Percentiles rank a stretch among this genome's conserved stretches.
Conservation (phyloP, 2,797 vertebrate species). For the Danio jaintianensis region DNA sequence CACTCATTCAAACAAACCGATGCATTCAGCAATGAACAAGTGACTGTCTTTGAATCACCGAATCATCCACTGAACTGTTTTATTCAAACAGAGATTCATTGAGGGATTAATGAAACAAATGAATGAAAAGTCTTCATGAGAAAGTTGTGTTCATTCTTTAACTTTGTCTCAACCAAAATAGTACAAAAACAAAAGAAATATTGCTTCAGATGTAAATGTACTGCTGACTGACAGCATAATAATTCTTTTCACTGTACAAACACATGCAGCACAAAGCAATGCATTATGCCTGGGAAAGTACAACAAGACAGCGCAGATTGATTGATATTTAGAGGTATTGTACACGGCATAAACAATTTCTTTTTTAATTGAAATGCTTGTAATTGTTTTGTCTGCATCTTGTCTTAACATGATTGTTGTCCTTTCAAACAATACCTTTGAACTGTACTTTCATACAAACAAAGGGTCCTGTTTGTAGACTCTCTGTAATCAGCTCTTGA, state of each 20-base stretch:
- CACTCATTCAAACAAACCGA: not conserved
- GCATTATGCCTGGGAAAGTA: not conserved
- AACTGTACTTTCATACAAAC: slow-evolving; percentile 38
- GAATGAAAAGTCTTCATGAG: too few relatives aligned
- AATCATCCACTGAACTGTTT: not conserved
- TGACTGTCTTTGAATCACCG: not conserved
- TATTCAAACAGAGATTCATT: not conserved
- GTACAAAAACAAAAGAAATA: not conserved
- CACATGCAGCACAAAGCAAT: not conserved
- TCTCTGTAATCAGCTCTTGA: slow-evolving; percentile 41
- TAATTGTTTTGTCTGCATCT: slow-evolving; percentile 32
- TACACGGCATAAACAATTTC: slow-evolving; percentile 29
- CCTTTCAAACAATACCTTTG: slow-evolving; percentile 41
- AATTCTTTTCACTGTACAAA: slow-evolving; percentile 1
- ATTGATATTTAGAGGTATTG: slow-evolving; percentile 17
- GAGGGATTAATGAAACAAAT: not conserved
- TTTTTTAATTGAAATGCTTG: not conserved
- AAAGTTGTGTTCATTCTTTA: not conserved
- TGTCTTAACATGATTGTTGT: slow-evolving; percentile 16
- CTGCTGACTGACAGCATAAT: slow-evolving; percentile 1
- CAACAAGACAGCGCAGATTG: not conserved
- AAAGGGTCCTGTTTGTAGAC: slow-evolving; percentile 24
- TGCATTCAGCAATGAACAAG: not conserved
- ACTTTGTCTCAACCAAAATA: slow-evolving; percentile 3
- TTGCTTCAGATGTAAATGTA: slow-evolving; percentile 5